Percentiles rank a stretch among this genome's conserved stretches.
Conservation (phyloP, 2,113 vertebrate species). For the Aleadryas rufinucha region DNA sequence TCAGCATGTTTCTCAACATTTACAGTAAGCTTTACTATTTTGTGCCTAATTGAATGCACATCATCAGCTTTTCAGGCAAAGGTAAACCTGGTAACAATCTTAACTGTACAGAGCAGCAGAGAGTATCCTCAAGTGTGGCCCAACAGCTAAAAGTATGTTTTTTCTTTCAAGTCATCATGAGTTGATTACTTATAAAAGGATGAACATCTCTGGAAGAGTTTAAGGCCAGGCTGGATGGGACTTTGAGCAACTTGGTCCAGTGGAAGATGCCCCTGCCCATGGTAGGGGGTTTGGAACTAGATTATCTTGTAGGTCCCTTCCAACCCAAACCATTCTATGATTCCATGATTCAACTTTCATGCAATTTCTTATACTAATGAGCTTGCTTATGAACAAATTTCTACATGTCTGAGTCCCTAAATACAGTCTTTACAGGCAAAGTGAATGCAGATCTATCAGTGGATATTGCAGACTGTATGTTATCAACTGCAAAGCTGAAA, state of each 20-base stretch:
- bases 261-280: not conserved
- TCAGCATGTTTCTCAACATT: not conserved
- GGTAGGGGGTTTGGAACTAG: not conserved
- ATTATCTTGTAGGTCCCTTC: not conserved
- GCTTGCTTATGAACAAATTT: not conserved
- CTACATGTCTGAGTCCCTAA: not conserved
- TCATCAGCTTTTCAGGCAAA: not conserved
- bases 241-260: not conserved
- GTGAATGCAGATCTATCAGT: not conserved
- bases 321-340: not conserved
- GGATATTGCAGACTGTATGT: not conserved
- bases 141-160: not conserved
- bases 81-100: not conserved
- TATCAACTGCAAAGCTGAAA: not conserved
- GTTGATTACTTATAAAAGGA: not conserved
- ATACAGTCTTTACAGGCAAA: not conserved
- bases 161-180: not conserved
- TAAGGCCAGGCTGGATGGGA: not conserved
- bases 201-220: not conserved
- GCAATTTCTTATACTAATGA: not conserved
- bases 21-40: not conserved
- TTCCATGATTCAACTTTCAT: not conserved
- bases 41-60: not conserved
- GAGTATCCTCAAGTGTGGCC: not conserved
- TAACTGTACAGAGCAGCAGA: not conserved